Percentiles rank a stretch among this genome's conserved stretches.
Conservation (phyloP, 1,140 invertebrate species). For the honey bee (Apis mellifera) region DNA sequence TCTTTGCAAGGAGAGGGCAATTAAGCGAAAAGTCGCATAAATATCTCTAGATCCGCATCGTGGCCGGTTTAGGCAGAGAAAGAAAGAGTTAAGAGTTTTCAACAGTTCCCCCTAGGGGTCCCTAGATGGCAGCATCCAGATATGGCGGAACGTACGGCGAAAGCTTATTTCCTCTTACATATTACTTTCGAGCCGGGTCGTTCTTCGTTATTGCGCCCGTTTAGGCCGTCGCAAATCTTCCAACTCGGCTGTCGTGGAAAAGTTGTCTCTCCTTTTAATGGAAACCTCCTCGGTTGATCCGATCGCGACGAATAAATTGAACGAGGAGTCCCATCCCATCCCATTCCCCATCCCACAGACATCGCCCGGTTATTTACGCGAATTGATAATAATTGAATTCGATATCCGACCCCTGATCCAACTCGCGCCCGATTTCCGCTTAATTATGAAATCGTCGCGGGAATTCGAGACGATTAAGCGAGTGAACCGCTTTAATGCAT, state of each 20-base stretch:
- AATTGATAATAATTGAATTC: constrained; percentile 61
- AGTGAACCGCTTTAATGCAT: constrained; percentile 59
- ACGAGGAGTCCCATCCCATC: neutral
- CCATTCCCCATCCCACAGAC: no score
- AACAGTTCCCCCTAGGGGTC: constrained; percentile 46
- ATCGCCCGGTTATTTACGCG: constrained; percentile 29
- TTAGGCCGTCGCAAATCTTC: constrained; percentile 37
- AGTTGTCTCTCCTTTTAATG: constrained; percentile 24
- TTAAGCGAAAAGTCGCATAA: constrained; percentile 72
- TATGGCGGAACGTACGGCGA: constrained; percentile 69
- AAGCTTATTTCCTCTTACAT: constrained; percentile 71
- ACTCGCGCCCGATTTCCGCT: constrained; percentile 37
- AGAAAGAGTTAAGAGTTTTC: constrained; percentile 71
- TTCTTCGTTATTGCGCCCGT: constrained; percentile 46
- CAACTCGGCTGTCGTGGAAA: constrained; percentile 8
- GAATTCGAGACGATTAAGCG: constrained; percentile 57
- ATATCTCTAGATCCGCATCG: constrained; percentile 58
- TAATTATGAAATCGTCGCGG: constrained; percentile 55
- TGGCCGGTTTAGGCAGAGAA: constrained; percentile 56
- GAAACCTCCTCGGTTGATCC: constrained; percentile 23
- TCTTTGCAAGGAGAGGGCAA: constrained; percentile 63
- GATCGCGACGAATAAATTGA: constrained; percentile 35
- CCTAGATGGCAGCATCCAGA: constrained; percentile 69
- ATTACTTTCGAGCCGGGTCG: constrained; percentile 61
- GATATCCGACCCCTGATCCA: constrained; percentile 46